Evolutionary conservation across 2,888 invertebrate genomes (phyloP), one percentile per base, ranked within the genome.

Genomic region (Netelia virgata): DNA sequence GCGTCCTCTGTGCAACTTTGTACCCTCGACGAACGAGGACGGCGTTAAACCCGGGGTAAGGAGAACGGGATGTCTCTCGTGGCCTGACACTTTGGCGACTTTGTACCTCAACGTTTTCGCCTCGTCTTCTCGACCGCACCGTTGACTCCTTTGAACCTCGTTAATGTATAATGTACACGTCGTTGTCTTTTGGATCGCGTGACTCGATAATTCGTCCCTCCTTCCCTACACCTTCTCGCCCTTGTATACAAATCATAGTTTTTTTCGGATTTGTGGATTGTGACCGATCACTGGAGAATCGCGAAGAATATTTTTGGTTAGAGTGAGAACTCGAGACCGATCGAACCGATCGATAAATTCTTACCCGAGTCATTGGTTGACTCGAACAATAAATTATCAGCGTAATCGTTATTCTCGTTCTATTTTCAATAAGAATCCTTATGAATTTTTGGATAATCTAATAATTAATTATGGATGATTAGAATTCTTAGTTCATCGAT

Each of bases 81-180:
- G 72, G 79, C 70, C 72, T 61, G 18, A 77, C 68, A 81, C 77
- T 78, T 81, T 77, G 69, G 50, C 77, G 50, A 84, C 70, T 77
- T 74, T 53, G 69, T 77, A 74, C 53, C 73, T 81, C 81, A 64
- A 36, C 72, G 63, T 68, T 76, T 76, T 80, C 57, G 73, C 73
- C 85, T 84, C 72, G 78, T 85, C 57, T 85, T 82, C 64, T 88
- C 88, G 88, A 87, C 85, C 89, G 88, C 90, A 88, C 90, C 90
- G 88, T 84, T 88, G 90, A 87, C 87, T 88, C 88, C 90, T 92
- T 92, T 92, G 91, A 90, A 14, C 47, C 47, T 47, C 47, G 14
- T 10, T 14, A 47, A 47, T 47, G 10, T 47, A 47, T 47, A 47
- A 10, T 14, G 11, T 14, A 47, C 47, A 10, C 47, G 47, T 47